A percentile compares a stretch with the other conserved stretches of the same genome.
phyloP scores from a whole-genome alignment of 2,113 vertebrate genomes.

The Fukomys damarensis region DNA sequence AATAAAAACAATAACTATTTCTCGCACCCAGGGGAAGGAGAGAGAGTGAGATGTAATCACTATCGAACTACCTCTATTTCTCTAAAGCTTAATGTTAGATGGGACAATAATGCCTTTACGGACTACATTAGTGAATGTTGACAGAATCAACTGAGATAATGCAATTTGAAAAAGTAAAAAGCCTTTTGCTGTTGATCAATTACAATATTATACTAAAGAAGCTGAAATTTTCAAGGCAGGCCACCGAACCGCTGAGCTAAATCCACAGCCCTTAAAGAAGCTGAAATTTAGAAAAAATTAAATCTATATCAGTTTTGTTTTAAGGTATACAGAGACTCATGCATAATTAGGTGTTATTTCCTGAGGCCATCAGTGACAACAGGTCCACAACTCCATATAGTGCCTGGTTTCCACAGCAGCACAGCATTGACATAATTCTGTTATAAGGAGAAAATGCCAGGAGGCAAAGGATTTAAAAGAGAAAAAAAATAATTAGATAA shows the following conservation, averaged over 20 bases:
- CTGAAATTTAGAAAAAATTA: background rate
- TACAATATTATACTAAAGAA: conserved; percentile 56
- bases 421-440: background rate
- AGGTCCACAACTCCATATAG: background rate
- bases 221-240: background rate
- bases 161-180: background rate
- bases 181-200: background rate
- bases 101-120: background rate
- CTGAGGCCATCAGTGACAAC: background rate
- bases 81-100: background rate
- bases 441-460: conserved; percentile 8
- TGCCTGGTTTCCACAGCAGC: conserved; percentile 14
- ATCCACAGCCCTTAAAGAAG: too few species aligned
- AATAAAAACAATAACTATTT: background rate
- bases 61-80: background rate
- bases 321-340: background rate
- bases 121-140: background rate
- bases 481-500: conserved; percentile 38
- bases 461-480: conserved; percentile 18
- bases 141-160: conserved; percentile 16
- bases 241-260: too few species aligned
- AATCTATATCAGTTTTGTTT: background rate
- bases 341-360: background rate
- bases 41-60: background rate
- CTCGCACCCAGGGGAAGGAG: background rate